Conservation (phyloP, 1,140 invertebrate species). For the Grapholita molesta region DNA sequence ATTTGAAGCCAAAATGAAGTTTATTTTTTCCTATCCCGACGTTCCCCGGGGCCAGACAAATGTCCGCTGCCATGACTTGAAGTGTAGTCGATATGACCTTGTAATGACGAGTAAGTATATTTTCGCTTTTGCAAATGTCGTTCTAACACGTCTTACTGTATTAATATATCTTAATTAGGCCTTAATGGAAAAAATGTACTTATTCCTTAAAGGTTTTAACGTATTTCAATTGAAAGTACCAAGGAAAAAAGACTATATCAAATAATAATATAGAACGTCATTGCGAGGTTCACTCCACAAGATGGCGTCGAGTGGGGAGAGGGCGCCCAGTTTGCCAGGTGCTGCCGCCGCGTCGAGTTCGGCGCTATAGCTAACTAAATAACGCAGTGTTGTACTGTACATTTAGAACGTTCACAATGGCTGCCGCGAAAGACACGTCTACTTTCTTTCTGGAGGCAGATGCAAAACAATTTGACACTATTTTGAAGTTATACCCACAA, state of each 20-base stretch:
- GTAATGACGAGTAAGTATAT: conserved; percentile 67
- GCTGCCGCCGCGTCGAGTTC: conserved; percentile 78
- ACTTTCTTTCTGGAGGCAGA: conserved; percentile 94
- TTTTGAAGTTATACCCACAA: conserved; percentile 92
- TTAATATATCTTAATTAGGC: neutral
- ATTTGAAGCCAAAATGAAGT: conserved; percentile 51
- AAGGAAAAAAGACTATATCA: conserved; percentile 37
- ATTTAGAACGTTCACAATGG: conserved; percentile 85
- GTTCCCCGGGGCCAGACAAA: conserved; percentile 63
- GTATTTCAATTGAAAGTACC: neutral
- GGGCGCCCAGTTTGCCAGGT: conserved; percentile 76
- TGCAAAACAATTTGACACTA: conserved; percentile 91
- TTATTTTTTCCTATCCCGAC: conserved; percentile 58
- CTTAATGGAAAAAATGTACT: neutral
- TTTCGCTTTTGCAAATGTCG: conserved; percentile 50
- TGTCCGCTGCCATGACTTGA: conserved; percentile 62
- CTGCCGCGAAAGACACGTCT: conserved; percentile 91
- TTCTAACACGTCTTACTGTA: neutral
- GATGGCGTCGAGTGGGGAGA: conserved; percentile 75
- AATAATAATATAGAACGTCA: conserved; percentile 76
- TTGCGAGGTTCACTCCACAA: conserved; percentile 66
- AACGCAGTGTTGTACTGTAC: conserved; percentile 76
- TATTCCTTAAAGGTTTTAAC: neutral
- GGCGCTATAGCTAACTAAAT: conserved; percentile 77
- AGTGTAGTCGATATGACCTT: conserved; percentile 71